Evolutionary conservation across 2,113 vertebrate genomes (phyloP).

Genomic region (Pangasianodon hypophthalmus): DNA sequence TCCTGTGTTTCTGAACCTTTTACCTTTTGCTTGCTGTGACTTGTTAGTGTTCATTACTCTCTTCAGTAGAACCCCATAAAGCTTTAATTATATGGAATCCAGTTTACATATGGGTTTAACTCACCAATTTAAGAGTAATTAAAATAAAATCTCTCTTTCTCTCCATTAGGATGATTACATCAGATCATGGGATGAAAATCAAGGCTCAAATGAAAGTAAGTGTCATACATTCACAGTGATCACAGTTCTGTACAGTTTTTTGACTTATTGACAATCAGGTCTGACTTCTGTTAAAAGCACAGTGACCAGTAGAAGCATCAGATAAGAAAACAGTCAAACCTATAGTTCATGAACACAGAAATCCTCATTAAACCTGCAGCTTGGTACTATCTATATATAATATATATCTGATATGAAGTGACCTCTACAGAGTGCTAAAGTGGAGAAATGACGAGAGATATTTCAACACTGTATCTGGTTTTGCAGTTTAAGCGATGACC

Average conservation of each 20-base stretch:
- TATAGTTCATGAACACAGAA: constrained; percentile 19
- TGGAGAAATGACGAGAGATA: constrained; percentile 43
- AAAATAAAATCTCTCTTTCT: constrained; percentile 30
- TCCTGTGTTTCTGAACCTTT: constrained; percentile 34
- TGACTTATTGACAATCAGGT: background rate
- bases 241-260: background rate
- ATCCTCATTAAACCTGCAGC: constrained; percentile 46
- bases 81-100: background rate
- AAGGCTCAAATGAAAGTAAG: constrained; percentile 87
- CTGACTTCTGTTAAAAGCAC: background rate
- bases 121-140: background rate
- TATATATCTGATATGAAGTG: constrained; percentile 62
- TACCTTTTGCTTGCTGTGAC: background rate
- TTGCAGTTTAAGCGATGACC: constrained; percentile 66
- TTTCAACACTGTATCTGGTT: constrained; percentile 59
- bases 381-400: constrained; percentile 54
- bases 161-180: constrained; percentile 87
- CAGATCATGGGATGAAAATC: constrained; percentile 88
- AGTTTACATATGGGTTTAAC: background rate
- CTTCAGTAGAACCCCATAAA: constrained; percentile 7
- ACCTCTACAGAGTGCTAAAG: constrained; percentile 55
- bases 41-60: constrained; percentile 31
- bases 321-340: background rate
- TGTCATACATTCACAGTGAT: constrained; percentile 24
- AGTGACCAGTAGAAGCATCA: background rate